These are phyloP conservation scores for Limnodromus scolopaceus DNA, from an alignment of 2,797 vertebrate genomes.

Conservation along the genomic window DNA sequence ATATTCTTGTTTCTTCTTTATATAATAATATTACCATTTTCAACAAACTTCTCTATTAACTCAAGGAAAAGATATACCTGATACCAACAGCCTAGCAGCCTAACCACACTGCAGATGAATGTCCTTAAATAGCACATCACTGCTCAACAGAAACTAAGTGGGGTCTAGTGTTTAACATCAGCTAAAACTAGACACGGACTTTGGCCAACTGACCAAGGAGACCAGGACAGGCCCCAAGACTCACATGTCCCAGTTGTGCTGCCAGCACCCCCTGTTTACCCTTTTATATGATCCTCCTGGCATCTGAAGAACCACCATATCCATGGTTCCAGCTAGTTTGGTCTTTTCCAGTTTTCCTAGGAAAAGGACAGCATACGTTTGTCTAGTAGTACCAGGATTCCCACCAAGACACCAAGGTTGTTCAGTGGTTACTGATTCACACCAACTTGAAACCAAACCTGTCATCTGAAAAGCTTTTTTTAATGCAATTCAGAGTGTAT, in stretches of 20 bases:
- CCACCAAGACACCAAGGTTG: background rate
- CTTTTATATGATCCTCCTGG: background rate
- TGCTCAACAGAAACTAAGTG: background rate
- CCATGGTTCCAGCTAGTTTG: background rate
- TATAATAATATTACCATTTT: background rate
- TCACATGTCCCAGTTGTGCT: background rate
- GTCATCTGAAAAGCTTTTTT: background rate
- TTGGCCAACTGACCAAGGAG: background rate
- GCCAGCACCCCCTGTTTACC: accelerated
- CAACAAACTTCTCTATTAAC: background rate
- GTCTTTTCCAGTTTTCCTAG: background rate
- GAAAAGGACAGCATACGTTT: accelerated
- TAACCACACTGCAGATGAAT: background rate
- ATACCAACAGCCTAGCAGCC: background rate
- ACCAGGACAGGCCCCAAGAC: background rate
- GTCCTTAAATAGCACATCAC: background rate
- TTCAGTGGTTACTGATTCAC: accelerated
- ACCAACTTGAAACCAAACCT: background rate
- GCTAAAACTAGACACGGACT: background rate
- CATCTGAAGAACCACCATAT: background rate
- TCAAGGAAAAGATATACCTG: background rate
- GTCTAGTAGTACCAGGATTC: background rate
- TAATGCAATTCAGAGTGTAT: background rate
- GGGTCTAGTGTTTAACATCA: accelerated
- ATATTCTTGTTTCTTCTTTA: background rate